These are phyloP conservation scores for Pegoplata infirma DNA, from an alignment of 2,888 invertebrate genomes.

Conservation along the genomic window DNA sequence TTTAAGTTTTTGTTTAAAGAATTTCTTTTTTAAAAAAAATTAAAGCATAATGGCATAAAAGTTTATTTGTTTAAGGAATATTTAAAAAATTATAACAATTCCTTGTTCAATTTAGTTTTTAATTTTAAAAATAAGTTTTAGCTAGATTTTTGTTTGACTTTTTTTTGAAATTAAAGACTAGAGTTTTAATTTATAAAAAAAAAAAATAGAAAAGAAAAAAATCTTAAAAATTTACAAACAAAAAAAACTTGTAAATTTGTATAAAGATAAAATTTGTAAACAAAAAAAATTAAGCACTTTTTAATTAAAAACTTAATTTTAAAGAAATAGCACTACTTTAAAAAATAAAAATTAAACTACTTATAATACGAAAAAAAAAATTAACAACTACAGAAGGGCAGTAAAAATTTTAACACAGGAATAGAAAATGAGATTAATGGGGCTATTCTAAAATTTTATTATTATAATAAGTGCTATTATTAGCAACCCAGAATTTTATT, in stretches of 20 bases:
- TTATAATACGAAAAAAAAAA: neutral
- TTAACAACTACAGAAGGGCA: neutral
- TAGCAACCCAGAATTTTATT: too few species aligned
- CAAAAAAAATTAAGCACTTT: neutral
- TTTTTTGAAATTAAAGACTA: conserved; percentile 45
- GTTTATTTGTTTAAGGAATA: conserved; percentile 1
- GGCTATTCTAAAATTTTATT: too few species aligned
- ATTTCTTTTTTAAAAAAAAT: conserved; percentile 6
- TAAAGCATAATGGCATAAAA: conserved; percentile 47
- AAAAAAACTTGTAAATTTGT: neutral
- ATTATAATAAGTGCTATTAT: too few species aligned
- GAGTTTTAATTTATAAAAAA: conserved; percentile 23
- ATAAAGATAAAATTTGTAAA: neutral
- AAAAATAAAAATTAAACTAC: neutral
- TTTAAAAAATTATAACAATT: neutral
- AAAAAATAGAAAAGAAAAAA: neutral
- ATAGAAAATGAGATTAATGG: too few species aligned
- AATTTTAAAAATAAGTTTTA: neutral
- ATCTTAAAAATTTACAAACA: conserved; percentile 1
- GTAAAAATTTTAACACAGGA: neutral
- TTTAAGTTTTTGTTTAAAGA: conserved; percentile 5
- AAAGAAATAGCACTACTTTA: too few species aligned
- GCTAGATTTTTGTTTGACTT: conserved; percentile 18
- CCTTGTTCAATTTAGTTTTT: neutral
- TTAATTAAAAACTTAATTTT: neutral